These are phyloP conservation scores for Centropristis striata DNA, from an alignment of 2,113 vertebrate species.

Conservation along the genomic window DNA sequence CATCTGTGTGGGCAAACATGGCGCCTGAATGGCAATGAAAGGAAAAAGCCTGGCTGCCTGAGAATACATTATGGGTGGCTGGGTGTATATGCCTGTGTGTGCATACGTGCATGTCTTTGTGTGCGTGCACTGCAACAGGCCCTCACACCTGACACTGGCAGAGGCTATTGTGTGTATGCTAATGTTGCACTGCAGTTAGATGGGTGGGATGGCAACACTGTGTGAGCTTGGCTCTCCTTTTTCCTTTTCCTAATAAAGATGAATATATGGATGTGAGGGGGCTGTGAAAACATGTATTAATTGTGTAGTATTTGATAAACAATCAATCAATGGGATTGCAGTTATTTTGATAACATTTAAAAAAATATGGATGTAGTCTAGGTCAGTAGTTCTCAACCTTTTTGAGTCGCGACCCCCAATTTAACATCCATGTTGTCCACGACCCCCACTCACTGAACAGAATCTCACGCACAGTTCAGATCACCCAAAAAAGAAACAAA, in stretches of 20 bases:
- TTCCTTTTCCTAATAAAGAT: constrained; percentile 5
- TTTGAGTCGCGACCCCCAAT: too few species aligned
- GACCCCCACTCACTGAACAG: too few species aligned
- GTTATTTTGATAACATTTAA: not conserved
- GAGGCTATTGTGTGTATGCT: constrained; percentile 59
- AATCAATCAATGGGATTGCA: not conserved
- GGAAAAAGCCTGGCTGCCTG: constrained; percentile 31
- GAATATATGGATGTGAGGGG: not conserved
- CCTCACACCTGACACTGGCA: constrained; percentile 30
- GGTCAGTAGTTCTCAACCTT: too few species aligned
- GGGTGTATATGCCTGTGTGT: not conserved
- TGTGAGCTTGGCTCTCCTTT: not conserved
- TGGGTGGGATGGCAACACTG: not conserved
- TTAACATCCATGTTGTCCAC: too few species aligned
- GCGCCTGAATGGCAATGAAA: constrained; percentile 59
- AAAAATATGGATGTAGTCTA: too few species aligned
- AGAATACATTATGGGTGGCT: constrained; percentile 47
- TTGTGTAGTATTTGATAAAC: not conserved
- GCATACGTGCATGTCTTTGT: not conserved
- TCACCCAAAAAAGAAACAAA: too few species aligned
- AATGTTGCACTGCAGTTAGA: constrained; percentile 18
- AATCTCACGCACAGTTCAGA: too few species aligned
- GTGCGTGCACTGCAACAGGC: constrained; percentile 4
- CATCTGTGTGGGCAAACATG: constrained; percentile 64
- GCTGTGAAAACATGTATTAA: not conserved